These are phyloP conservation scores for Neosilurus hyrtlii DNA, from an alignment of 2,797 vertebrate genomes.

Conservation along the genomic window DNA sequence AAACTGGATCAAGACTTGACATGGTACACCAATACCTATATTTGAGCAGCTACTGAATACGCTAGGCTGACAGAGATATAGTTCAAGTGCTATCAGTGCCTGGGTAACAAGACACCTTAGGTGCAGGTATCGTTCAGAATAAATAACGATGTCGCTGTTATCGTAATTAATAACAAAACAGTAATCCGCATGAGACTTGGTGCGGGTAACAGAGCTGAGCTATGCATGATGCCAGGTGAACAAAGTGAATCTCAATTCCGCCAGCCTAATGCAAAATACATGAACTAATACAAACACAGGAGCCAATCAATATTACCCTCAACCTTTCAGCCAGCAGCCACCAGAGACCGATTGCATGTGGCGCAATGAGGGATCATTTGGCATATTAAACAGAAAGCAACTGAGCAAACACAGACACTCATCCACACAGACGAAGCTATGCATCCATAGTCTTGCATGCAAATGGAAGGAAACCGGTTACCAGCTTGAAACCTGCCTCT, in stretches of 20 bases:
- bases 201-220: constrained; percentile 40
- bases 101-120: constrained; percentile 55
- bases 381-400: constrained; percentile 37
- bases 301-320: constrained; percentile 38
- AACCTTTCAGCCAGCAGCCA: constrained; percentile 46
- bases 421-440: neutral
- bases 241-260: constrained; percentile 27
- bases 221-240: constrained; percentile 19
- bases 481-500: constrained; percentile 56
- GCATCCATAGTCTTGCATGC: constrained; percentile 32
- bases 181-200: constrained; percentile 32
- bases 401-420: constrained; percentile 2
- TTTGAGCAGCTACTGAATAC: constrained; percentile 10
- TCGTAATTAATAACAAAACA: constrained; percentile 60
- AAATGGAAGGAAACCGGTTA: constrained; percentile 57
- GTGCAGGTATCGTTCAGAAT: constrained; percentile 58
- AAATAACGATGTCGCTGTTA: constrained; percentile 60
- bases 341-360: constrained; percentile 26
- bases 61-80: constrained; percentile 16
- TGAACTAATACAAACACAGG: constrained; percentile 16
- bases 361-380: constrained; percentile 30
- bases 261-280: constrained; percentile 42
- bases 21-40: constrained; percentile 35
- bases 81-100: constrained; percentile 33
- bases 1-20: constrained; percentile 34